Percentiles rank a stretch among this genome's conserved stretches.
phyloP scores from a whole-genome alignment of 2,113 vertebrate species.

The Trematocara marginatum region DNA sequence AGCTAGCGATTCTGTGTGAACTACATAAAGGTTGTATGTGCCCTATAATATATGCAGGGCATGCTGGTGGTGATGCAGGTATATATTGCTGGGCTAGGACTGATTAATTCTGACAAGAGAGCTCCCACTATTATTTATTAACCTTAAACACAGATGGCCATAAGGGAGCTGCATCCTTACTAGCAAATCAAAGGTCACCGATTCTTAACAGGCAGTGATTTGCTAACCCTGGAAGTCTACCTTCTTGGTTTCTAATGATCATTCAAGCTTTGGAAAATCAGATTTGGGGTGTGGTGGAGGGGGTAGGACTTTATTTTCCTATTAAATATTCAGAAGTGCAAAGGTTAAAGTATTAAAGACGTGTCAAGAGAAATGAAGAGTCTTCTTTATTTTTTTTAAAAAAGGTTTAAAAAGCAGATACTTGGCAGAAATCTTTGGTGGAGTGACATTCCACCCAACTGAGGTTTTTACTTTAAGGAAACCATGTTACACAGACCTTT shows the following conservation, averaged over 20 bases:
- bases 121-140: constrained; percentile 1
- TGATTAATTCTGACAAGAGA: constrained; percentile 30
- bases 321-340: neutral
- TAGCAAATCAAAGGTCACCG: constrained; percentile 9
- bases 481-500: neutral
- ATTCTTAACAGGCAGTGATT: constrained; percentile 6
- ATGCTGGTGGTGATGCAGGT: neutral
- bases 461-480: neutral
- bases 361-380: neutral
- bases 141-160: neutral
- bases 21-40: neutral
- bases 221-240: neutral
- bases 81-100: neutral
- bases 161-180: neutral
- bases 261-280: neutral
- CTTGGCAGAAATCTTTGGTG: fast-evolving
- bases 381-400: neutral
- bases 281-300: neutral
- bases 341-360: neutral
- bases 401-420: neutral
- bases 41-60: neutral
- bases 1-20: neutral
- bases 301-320: neutral
- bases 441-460: neutral
- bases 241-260: neutral